These are phyloP conservation scores for Rhyacophila brunnea DNA, from an alignment of 1,140 invertebrate genomes.

Conservation along the genomic window DNA sequence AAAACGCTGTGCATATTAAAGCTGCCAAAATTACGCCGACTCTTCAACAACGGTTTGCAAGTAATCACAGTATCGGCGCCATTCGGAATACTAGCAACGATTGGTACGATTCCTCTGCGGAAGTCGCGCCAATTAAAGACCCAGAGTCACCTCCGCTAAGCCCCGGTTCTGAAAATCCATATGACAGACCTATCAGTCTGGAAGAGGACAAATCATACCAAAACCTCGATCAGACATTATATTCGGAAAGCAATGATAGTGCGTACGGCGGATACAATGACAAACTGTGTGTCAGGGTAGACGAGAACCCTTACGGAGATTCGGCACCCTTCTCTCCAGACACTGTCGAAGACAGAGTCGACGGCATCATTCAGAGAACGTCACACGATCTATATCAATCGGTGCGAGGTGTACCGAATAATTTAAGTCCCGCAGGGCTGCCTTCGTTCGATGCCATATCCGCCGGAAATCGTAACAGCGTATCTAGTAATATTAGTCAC, in stretches of 20 bases:
- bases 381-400: constrained; percentile 27
- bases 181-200: constrained; percentile 49
- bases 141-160: constrained; percentile 46
- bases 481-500: constrained; percentile 38
- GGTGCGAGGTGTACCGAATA: constrained; percentile 7
- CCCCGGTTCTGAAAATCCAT: constrained; percentile 47
- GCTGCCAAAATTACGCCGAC: constrained; percentile 55
- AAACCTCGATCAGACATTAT: constrained; percentile 52
- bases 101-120: constrained; percentile 15
- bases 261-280: constrained; percentile 31
- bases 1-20: constrained; percentile 53
- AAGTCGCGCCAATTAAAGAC: constrained; percentile 35
- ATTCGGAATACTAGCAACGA: constrained; percentile 11
- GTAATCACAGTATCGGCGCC: constrained; percentile 40
- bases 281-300: constrained; percentile 3
- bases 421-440: constrained; percentile 29
- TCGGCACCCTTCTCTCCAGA: neutral
- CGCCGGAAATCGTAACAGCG: constrained; percentile 39
- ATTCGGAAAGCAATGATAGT: constrained; percentile 43
- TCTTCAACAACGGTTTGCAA: constrained; percentile 53
- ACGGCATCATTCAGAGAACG: constrained; percentile 27
- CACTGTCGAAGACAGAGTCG: constrained; percentile 30
- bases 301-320: constrained; percentile 8
- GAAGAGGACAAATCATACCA: constrained; percentile 51
- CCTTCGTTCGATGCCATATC: constrained; percentile 39